Evolutionary conservation across 2,113 vertebrate genomes (phyloP), one percentile per base, ranked within the genome.

Genomic region (Hippoglossus stenolepis): DNA sequence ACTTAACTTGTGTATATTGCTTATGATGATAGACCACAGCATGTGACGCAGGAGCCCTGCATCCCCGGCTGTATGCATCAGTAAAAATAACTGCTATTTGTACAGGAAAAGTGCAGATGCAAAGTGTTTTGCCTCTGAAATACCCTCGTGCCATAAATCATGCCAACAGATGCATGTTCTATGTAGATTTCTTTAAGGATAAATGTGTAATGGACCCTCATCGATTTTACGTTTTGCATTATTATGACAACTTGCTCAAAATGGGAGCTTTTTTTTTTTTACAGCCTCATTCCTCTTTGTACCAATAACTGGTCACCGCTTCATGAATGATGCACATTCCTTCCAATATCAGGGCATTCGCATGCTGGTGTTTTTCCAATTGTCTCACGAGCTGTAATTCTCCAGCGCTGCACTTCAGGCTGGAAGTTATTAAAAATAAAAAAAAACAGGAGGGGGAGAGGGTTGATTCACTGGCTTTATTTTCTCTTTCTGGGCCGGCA

Each of bases 331-430:
- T 85, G 75, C 23, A 28, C 10, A 26, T 74, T 70, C 71, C 64
- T 15, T 77, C 62, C 1, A 17, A 72, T 67, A 73, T 77, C 66
- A n/a, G 10, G 68, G 74, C 85, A 21, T 73, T 88, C 24, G 43
- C 38, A 76, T 69, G 80, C 68, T 74, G 85, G 86, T 86, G 79
- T 84, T 85, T 89, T 91, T 91, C 86, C 88, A 92, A 87, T 92
- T 89, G 91, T 83, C 85, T 77, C 73, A 54, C 70, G 67, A 79
- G 79, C 85, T 86, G 87, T 90, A 89, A 88, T 86, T 90, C 86
- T 90, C 75, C 0, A 1, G 69, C 79, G 81, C 85, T 70, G 77
- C 65, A 74, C 70, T 87, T 82, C 67, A 47, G 67, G 24, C 76
- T 75, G 87, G 77, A 87, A 85, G 86, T 89, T 92, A 92, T 88